phyloP scores from a whole-genome alignment of 2,113 vertebrate genomes.

The Hepsetus odoe region DNA sequence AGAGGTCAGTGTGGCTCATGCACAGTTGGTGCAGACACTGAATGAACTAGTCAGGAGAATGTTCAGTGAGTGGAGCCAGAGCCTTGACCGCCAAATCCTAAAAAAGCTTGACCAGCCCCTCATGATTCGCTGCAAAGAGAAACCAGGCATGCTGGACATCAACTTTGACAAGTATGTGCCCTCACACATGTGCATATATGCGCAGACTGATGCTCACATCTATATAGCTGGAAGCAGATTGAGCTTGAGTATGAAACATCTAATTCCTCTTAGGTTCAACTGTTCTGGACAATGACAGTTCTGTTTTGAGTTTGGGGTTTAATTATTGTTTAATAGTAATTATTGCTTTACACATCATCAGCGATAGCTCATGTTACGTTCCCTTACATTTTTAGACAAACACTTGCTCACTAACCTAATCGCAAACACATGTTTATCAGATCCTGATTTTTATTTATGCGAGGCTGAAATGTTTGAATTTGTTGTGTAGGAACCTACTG shows the following conservation, averaged over 20 bases:
- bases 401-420: constrained; percentile 9
- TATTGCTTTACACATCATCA: constrained; percentile 21
- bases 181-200: neutral
- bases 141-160: constrained; percentile 74
- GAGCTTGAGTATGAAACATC: constrained; percentile 13
- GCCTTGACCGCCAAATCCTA: constrained; percentile 73
- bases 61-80: constrained; percentile 83
- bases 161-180: constrained; percentile 84
- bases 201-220: neutral
- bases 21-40: constrained; percentile 73
- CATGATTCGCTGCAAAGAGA: constrained; percentile 72
- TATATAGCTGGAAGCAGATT: constrained; percentile 25
- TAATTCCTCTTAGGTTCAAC: constrained; percentile 8
- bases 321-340: neutral
- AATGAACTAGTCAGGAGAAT: constrained; percentile 79
- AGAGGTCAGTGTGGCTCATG: constrained; percentile 65
- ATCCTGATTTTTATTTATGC: neutral
- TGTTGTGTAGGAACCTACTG: constrained; percentile 73
- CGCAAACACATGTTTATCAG: neutral
- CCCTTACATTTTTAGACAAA: constrained; percentile 11
- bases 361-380: neutral
- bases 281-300: constrained; percentile 12
- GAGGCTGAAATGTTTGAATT: neutral
- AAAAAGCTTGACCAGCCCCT: constrained; percentile 79
- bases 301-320: neutral